Base-by-base conservation (phyloP, 2,797 vertebrate genomes). In the Macropus fuliginosus region DNA sequence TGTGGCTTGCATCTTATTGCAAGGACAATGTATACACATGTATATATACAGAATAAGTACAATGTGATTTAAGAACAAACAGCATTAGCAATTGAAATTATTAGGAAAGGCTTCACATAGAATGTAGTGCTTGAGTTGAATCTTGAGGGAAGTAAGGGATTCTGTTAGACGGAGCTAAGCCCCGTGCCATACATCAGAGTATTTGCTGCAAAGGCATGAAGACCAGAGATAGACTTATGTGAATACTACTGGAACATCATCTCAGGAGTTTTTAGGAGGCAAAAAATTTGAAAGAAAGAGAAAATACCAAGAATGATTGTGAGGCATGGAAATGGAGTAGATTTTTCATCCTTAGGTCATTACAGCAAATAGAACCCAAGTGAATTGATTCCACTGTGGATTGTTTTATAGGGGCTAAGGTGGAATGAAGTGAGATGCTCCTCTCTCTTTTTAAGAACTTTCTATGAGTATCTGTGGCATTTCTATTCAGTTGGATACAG, bases 261-360 rank as follows among this genome's bases (percentile, higher is more conserved):
- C 9, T 81, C 21, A 81, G n/a, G n/a, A 46, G 5, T 81, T 40
- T 81, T 81, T 81, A 46, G 40, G 74, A 21, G 21, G 21, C 9
- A 81, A 81, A 81, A 81, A 81, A 21, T 81, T 81, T 4, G 74
- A 11, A 34, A 54, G 0, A 90, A 34, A 31, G 34, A 56, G 94
- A 59, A 87, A 95, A 8, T 18, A 90, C 12, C 54, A 57, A 95
- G 66, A 96, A 34, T 92, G 74, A 50, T 29, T 90, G 91, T 93
- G 74, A 81, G 74, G 13, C 9, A 66, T 66, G 46, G 12, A 40
- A 91, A 93, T 29, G 5, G 40, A n/a, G 24, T 56, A 52, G 91
- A 34, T 91, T 91, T 92, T 81, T 81, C n/a, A 81, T 46, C 6
- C 74, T 81, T 81, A 81, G 56, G 16, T 90, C 62, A 66, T 34